phyloP scores from a whole-genome alignment of 2,113 vertebrate genomes.

The Pica pica region DNA sequence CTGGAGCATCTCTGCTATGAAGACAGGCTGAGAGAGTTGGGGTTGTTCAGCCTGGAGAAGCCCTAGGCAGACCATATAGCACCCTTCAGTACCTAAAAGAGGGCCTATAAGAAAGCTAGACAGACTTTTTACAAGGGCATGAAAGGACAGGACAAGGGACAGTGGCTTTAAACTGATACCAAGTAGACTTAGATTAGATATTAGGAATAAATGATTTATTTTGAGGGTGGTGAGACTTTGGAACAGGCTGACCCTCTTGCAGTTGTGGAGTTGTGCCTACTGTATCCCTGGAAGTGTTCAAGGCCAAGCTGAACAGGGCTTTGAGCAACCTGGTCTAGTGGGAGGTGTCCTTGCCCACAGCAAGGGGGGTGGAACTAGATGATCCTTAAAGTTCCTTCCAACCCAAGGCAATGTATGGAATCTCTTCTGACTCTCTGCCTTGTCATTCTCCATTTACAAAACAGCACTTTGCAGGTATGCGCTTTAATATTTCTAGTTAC shows the following conservation, averaged over 20 bases:
- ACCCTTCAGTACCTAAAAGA: not conserved
- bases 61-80: not conserved
- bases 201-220: not conserved
- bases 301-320: not conserved
- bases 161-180: not conserved
- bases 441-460: not conserved
- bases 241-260: not conserved
- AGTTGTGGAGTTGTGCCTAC: not conserved
- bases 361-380: not conserved
- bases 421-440: not conserved
- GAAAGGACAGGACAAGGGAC: not conserved
- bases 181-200: not conserved
- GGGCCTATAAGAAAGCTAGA: not conserved
- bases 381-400: not conserved
- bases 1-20: not conserved
- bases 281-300: not conserved
- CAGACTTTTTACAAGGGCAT: not conserved
- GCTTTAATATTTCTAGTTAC: not conserved
- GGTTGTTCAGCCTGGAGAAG: not conserved
- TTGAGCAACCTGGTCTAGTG: not conserved
- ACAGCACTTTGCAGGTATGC: not conserved
- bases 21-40: not conserved
- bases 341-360: not conserved
- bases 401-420: not conserved
- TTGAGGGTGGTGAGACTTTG: not conserved